Base-by-base conservation (phyloP, 2,797 vertebrate genomes). In the Takifugu ocellatus region DNA sequence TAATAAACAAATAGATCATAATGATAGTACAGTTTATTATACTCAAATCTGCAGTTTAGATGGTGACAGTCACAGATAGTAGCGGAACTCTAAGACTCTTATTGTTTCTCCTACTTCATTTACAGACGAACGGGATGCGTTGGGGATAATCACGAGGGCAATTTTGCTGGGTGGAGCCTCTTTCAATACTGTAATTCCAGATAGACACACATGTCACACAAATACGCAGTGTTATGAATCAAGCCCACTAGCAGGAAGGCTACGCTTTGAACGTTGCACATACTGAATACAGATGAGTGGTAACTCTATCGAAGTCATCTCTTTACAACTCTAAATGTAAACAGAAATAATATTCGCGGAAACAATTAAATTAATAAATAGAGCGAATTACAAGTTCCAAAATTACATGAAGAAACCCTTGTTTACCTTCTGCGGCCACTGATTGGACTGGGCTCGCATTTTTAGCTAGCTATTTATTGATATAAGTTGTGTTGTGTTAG, bases 381-480 rank as follows among this genome's bases (percentile, higher is more conserved):
- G 8, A 56, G 11, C n/a, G 16, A 6, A 39, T 0, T 8, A 36
- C 0, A 7, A 3, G 5, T 56, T 44, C 52, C 0, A 0, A 39
- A n/a, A 1, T 8, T 5, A 36, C 15, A 48, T 29, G 1, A 16
- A 25, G 16, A 9, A 6, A 45, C n/a, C 1, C 10, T 14, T 21
- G 12, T 11, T 33, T 29, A 6, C 25, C 11, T 45, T 29, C 2
- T 17, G 8, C 14, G 2, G 2, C n/a, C 12, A 25, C 3, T 21
- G 17, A 8, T 27, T 14, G 11, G 29, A 25, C 17, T 17, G 1
- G 5, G 2, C 10, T n/a, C 0, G 21, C 9, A 0, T 12, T 15
- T n/a, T 21, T 29, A 52, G 56, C 56, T 49, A 8, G 62, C 25
- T 51, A 11, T 25, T 14, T 45, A 14, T 58, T 55, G n/a, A 42